phyloP scores from a whole-genome alignment of 92 coral and sea anemone species.

The Phenganax stokvisi region DNA sequence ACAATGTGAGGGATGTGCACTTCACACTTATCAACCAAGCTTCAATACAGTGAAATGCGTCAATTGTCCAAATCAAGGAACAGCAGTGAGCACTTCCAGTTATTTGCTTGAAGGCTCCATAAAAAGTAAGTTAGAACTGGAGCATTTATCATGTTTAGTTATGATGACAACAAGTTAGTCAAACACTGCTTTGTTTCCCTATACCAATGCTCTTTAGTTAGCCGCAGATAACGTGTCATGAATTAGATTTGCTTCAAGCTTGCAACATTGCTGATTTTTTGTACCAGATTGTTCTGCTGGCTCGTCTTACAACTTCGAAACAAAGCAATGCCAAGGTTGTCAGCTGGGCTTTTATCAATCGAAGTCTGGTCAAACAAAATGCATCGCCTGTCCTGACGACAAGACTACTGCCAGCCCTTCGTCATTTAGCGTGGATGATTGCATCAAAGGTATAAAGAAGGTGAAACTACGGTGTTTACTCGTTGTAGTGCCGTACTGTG shows the following conservation, averaged over 20 bases:
- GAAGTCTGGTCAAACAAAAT: neutral
- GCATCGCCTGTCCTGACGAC: neutral
- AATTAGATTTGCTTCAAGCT: no score
- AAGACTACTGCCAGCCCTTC: neutral
- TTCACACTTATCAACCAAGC: constrained; percentile 16
- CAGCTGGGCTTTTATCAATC: neutral
- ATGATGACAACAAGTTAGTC: no score
- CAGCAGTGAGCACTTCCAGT: constrained; percentile 9
- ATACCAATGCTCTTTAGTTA: no score
- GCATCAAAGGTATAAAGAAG: neutral
- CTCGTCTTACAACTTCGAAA: neutral
- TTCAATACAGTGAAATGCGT: neutral
- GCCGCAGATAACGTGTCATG: no score
- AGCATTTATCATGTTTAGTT: neutral
- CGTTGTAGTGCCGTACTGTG: no score
- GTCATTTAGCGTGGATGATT: neutral
- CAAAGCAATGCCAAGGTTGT: neutral
- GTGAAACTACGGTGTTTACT: no score
- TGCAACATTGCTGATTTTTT: neutral
- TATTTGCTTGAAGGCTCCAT: neutral
- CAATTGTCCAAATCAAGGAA: constrained; percentile 10
- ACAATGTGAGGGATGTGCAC: constrained; percentile 10
- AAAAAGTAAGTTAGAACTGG: neutral
- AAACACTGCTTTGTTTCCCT: no score
- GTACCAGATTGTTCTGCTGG: neutral